Evolutionary conservation across 2,113 vertebrate species (phyloP).

Genomic region (Orcinus orca): DNA sequence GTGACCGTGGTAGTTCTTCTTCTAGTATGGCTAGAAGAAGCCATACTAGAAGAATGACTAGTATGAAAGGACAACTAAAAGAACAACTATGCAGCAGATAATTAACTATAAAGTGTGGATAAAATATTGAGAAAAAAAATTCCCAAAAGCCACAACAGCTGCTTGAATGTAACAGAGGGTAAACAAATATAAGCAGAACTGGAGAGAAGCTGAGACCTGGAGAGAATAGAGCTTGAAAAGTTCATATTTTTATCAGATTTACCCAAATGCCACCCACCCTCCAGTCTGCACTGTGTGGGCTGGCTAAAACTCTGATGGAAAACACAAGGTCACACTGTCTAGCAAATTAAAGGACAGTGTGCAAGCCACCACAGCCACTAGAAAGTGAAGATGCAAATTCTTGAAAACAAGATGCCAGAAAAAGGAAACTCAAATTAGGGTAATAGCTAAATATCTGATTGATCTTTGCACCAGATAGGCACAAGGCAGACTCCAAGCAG

Average conservation of each 20-base stretch:
- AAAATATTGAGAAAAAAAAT: not conserved
- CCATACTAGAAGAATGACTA: too few relatives aligned
- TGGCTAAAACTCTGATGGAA: not conserved
- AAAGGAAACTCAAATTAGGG: not conserved
- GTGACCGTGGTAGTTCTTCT: not conserved
- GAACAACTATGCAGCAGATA: not conserved
- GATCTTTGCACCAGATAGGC: not conserved
- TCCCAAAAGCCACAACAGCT: not conserved
- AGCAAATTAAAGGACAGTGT: not conserved
- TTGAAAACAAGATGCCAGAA: not conserved
- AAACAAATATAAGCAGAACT: not conserved
- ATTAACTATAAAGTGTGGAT: not conserved
- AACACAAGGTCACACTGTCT: not conserved
- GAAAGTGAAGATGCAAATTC: not conserved
- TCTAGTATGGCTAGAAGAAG: too few relatives aligned
- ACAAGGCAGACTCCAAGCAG: not conserved
- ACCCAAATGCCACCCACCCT: accelerated
- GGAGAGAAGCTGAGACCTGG: not conserved
- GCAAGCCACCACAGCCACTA: not conserved
- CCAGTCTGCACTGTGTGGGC: accelerated
- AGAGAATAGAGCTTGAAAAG: not conserved
- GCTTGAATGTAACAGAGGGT: not conserved
- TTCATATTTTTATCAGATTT: not conserved
- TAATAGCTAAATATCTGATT: not conserved
- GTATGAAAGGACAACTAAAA: not conserved